Conservation (phyloP, 2,888 invertebrate genomes). For the Lasioglossum malachurum region DNA sequence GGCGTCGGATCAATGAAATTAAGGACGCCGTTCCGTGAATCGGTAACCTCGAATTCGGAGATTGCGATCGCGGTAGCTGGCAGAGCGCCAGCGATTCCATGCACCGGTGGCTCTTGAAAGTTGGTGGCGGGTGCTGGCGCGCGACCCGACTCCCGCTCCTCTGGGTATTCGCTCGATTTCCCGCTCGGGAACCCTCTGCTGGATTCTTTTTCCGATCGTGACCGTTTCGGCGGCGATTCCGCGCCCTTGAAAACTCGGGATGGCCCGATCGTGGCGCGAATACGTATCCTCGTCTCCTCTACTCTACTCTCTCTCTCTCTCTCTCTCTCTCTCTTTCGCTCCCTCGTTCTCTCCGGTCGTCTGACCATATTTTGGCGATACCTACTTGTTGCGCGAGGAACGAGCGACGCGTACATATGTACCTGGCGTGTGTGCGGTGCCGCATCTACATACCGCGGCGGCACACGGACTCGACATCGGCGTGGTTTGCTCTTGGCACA, state of each 20-base stretch:
- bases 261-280: conserved; percentile 4
- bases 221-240: neutral
- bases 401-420: conserved; percentile 59
- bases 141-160: conserved; percentile 22
- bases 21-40: conserved; percentile 31
- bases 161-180: conserved; percentile 53
- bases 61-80: conserved; percentile 34
- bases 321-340: neutral
- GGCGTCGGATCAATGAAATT: conserved; percentile 13
- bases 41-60: conserved; percentile 37
- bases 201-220: conserved; percentile 12
- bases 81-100: conserved; percentile 58
- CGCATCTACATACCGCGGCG: conserved; percentile 60
- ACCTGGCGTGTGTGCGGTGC: conserved; percentile 25
- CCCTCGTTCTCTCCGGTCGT: conserved; percentile 41
- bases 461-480: conserved; percentile 45
- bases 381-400: conserved; percentile 77
- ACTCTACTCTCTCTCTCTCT: neutral
- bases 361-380: conserved; percentile 79
- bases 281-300: conserved; percentile 2
- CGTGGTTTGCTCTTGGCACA: conserved; percentile 60
- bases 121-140: conserved; percentile 43
- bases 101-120: conserved; percentile 60
- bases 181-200: conserved; percentile 18
- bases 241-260: conserved; percentile 40